Conservation (phyloP, 2,113 vertebrate genomes). For the Melanostigma gelatinosum region DNA sequence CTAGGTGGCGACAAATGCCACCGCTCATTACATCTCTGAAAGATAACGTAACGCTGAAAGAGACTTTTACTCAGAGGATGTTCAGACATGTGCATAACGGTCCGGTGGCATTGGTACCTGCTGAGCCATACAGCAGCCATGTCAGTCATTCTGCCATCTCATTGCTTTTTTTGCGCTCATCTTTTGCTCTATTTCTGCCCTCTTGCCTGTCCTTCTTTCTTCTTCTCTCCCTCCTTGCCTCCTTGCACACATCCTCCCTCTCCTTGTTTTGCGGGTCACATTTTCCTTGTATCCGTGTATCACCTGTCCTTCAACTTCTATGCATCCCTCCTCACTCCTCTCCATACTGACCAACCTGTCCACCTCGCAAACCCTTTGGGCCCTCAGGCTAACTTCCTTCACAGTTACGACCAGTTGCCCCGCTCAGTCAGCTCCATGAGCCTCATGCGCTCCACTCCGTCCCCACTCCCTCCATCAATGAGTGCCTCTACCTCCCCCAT, state of each 20-base stretch:
- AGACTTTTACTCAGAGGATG: not conserved
- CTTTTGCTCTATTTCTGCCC: constrained; percentile 54
- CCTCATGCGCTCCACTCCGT: constrained; percentile 78
- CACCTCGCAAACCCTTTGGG: constrained; percentile 14
- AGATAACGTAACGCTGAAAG: not conserved
- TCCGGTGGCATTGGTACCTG: not conserved
- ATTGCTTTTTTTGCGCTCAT: constrained; percentile 71
- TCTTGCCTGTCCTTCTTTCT: constrained; percentile 38
- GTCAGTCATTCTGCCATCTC: constrained; percentile 66
- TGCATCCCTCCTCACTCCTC: constrained; percentile 4
- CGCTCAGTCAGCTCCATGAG: constrained; percentile 81
- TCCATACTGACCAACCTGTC: not conserved
- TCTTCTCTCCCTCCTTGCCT: constrained; percentile 38
- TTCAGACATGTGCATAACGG: constrained; percentile 3
- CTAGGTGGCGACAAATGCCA: constrained; percentile 61
- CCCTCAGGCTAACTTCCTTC: constrained; percentile 74
- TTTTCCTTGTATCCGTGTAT: constrained; percentile 22
- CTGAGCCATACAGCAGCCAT: constrained; percentile 44
- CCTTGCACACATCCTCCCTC: constrained; percentile 40
- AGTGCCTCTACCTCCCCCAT: constrained; percentile 81
- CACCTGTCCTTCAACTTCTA: constrained; percentile 11
- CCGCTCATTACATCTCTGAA: constrained; percentile 21
- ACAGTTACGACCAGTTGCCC: constrained; percentile 74
- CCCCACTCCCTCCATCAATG: constrained; percentile 74
- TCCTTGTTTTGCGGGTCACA: constrained; percentile 40